Evolutionary conservation across 2,888 invertebrate species (phyloP).

Genomic region (Pristionchus japonicus): DNA sequence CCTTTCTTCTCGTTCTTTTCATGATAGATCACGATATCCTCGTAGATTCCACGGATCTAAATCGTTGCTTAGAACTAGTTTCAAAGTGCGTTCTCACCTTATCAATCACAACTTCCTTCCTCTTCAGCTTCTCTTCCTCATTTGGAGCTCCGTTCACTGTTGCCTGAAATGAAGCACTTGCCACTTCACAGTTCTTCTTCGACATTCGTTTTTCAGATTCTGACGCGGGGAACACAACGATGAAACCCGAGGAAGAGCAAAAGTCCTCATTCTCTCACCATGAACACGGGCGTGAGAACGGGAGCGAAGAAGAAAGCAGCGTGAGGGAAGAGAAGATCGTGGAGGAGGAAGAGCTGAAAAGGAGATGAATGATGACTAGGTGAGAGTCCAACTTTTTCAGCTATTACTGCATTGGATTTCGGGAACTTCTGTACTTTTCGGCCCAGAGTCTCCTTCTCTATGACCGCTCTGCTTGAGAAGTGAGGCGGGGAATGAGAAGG

Average conservation of each 20-base stretch:
- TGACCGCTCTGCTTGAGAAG: too few relatives aligned
- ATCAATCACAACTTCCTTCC: slow-evolving; percentile 29
- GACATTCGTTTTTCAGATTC: background rate
- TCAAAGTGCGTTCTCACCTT: background rate
- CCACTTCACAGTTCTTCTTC: too few relatives aligned
- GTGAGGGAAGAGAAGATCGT: slow-evolving; percentile 29
- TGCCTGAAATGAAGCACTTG: background rate
- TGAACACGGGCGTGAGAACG: background rate
- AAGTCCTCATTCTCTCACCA: background rate
- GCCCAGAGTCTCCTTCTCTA: too few relatives aligned
- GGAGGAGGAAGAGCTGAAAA: background rate
- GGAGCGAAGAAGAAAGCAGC: slow-evolving; percentile 43
- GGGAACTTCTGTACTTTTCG: too few relatives aligned
- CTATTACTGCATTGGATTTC: too few relatives aligned
- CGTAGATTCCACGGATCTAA: slow-evolving; percentile 31
- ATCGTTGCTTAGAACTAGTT: background rate
- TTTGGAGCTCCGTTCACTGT: background rate
- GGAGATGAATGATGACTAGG: background rate
- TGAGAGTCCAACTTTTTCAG: background rate
- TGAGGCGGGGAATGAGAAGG: too few relatives aligned
- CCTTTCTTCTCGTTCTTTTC: slow-evolving; percentile 10
- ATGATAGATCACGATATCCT: slow-evolving; percentile 34
- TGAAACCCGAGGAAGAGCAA: too few relatives aligned
- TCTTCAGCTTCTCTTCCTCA: slow-evolving; percentile 27
- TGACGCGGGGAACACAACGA: background rate